Percentiles rank a stretch among this genome's conserved stretches.
Conservation (phyloP, 1,140 invertebrate species). For the Pectinophora gossypiella region DNA sequence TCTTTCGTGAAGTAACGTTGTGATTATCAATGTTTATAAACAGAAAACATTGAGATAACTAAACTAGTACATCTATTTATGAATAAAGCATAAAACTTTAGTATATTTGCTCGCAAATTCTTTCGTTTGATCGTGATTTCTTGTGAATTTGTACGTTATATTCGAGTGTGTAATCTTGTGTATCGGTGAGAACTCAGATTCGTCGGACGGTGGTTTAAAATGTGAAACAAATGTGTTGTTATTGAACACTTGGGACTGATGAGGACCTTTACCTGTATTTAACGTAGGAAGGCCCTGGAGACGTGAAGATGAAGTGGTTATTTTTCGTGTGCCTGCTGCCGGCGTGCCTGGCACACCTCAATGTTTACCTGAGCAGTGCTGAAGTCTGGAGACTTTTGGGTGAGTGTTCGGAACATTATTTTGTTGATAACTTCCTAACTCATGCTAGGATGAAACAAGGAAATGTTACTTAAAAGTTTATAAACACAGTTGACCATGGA, state of each 20-base stretch:
- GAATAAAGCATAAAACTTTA: slow-evolving; percentile 37
- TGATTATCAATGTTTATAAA: slow-evolving; percentile 63
- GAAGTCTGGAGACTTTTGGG: slow-evolving; percentile 68
- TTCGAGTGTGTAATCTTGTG: slow-evolving; percentile 64
- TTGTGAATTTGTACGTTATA: slow-evolving; percentile 61
- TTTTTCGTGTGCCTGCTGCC: slow-evolving; percentile 50
- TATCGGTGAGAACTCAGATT: slow-evolving; percentile 51
- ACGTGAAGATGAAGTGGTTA: slow-evolving; percentile 50
- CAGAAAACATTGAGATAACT: slow-evolving; percentile 31
- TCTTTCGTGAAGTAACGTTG: slow-evolving; percentile 40
- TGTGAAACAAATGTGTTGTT: slow-evolving; percentile 59
- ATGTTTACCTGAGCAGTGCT: slow-evolving; percentile 66
- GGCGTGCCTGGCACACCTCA: slow-evolving; percentile 58
- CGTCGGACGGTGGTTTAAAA: slow-evolving; percentile 62
- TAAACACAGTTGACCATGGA: too few relatives aligned
- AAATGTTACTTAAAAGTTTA: too few relatives aligned
- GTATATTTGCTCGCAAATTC: slow-evolving; percentile 14
- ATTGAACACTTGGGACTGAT: slow-evolving; percentile 38
- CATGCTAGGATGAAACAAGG: too few relatives aligned
- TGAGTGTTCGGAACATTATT: slow-evolving; percentile 30
- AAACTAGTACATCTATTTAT: slow-evolving; percentile 24
- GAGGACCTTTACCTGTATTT: slow-evolving; percentile 12
- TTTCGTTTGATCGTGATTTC: slow-evolving; percentile 29
- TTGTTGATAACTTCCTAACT: background rate
- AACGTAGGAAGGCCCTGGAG: slow-evolving; percentile 11